phyloP scores from a whole-genome alignment of 2,113 vertebrate genomes.

The Myotis davidii region DNA sequence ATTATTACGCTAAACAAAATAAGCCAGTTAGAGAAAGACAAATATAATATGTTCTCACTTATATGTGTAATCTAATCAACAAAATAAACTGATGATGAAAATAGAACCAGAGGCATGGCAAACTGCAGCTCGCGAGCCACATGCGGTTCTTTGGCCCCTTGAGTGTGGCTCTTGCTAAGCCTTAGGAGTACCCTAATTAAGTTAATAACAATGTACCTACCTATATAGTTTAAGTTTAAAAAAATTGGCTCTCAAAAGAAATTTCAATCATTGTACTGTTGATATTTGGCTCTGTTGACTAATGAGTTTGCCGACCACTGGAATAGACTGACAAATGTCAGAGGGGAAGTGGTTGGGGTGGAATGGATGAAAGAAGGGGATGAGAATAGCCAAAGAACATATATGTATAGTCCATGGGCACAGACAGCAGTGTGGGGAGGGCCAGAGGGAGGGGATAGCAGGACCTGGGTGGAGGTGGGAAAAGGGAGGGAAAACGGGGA shows the following conservation, averaged over 20 bases:
- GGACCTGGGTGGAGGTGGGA: not conserved
- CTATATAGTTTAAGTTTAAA: no score
- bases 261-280: no score
- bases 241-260: no score
- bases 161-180: no score
- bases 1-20: not conserved
- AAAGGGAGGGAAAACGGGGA: not conserved
- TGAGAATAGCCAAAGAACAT: not conserved
- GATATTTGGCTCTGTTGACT: no score
- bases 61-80: not conserved
- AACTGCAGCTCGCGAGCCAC: no score
- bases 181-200: no score
- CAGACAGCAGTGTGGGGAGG: not conserved
- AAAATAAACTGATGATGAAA: not conserved
- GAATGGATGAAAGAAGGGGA: not conserved
- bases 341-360: not conserved
- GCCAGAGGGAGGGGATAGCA: not conserved
- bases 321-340: no score
- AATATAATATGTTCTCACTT: not conserved
- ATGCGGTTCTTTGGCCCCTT: no score
- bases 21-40: not conserved
- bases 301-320: no score
- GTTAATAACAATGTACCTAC: no score
- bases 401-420: not conserved
- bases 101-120: no score